Evolutionary conservation across 2,797 vertebrate species (phyloP).

Genomic region (Halcyon chelicuti): DNA sequence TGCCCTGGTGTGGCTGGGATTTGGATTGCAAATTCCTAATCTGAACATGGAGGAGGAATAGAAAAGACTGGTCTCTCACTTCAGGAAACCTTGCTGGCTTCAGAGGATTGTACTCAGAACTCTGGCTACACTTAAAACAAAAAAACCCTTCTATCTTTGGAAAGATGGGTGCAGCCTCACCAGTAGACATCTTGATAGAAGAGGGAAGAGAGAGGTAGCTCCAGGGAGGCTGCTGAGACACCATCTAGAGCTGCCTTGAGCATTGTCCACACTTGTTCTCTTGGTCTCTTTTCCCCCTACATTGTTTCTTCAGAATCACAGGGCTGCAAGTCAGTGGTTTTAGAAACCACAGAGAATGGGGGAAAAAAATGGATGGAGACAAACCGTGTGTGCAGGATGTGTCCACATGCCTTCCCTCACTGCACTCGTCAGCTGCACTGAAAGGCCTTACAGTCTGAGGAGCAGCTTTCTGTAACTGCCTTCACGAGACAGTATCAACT

Average conservation of each 20-base stretch:
- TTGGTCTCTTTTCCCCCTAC: not conserved
- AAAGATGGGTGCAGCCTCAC: not conserved
- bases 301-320: not conserved
- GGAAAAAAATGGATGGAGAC: not conserved
- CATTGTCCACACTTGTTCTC: not conserved
- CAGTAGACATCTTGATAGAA: not conserved
- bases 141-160: not conserved
- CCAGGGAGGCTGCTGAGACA: not conserved
- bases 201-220: not conserved
- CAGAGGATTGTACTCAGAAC: not conserved
- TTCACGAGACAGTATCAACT: not conserved
- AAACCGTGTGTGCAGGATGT: accelerated
- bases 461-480: not conserved
- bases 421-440: not conserved
- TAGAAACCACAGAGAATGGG: not conserved
- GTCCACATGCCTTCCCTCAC: not conserved
- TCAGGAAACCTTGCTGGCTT: not conserved
- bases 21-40: slow-evolving; percentile 66
- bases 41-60: slow-evolving; percentile 26
- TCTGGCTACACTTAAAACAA: not conserved
- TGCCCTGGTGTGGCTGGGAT: slow-evolving; percentile 26
- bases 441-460: not conserved
- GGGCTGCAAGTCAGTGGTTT: not conserved
- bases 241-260: not conserved
- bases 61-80: slow-evolving; percentile 28